Evolutionary conservation across 2,888 invertebrate species (phyloP).

Genomic region (Cosmia pyralina): DNA sequence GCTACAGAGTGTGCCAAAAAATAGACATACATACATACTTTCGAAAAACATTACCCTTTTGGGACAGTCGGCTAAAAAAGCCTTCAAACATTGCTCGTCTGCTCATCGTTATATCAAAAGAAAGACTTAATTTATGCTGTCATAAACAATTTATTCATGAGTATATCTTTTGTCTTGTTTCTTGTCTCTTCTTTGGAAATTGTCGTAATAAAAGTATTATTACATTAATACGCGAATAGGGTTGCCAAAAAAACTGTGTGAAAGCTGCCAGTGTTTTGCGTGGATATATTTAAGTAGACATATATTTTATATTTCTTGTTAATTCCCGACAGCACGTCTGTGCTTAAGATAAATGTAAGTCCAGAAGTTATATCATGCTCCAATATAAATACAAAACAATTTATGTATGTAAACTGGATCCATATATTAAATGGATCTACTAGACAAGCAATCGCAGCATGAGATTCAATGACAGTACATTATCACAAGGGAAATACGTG

Average conservation of each 20-base stretch:
- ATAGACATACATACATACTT: no score
- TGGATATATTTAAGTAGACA: no score
- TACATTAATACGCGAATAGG: slow-evolving; percentile 51
- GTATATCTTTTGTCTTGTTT: slow-evolving; percentile 61
- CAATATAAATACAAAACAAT: not conserved
- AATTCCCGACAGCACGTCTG: not conserved
- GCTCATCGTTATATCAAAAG: slow-evolving; percentile 16
- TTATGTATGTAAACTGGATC: no score
- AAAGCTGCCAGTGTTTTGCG: not conserved
- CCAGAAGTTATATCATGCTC: not conserved
- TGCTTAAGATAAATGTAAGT: not conserved
- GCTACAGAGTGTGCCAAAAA: no score
- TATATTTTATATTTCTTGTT: not conserved
- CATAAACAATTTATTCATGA: slow-evolving; percentile 71
- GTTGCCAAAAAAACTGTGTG: slow-evolving; percentile 22
- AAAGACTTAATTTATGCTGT: slow-evolving; percentile 65
- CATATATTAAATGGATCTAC: no score
- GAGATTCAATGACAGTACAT: not conserved
- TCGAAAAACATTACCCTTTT: no score
- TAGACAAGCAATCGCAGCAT: not conserved
- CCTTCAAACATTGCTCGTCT: slow-evolving; percentile 38
- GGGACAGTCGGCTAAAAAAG: no score
- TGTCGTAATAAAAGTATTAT: slow-evolving; percentile 62
- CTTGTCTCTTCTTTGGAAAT: slow-evolving; percentile 52
- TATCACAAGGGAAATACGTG: not conserved